Percentiles rank a stretch among this genome's conserved stretches.
Conservation (phyloP, 1,140 invertebrate species). For the Alviniconcha marisindica region DNA sequence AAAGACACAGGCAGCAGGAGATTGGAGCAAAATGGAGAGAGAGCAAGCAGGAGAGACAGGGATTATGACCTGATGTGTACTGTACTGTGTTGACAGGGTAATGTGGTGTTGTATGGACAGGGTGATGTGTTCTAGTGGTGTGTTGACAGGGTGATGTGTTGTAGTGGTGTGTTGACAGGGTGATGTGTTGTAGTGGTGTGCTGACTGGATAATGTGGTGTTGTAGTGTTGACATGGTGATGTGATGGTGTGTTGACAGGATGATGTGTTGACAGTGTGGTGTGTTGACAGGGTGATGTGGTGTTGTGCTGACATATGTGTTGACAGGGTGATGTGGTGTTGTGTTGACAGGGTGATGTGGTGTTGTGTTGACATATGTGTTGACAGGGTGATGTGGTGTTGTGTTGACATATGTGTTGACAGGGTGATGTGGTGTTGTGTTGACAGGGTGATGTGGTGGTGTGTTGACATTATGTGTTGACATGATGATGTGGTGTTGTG, state of each 20-base stretch:
- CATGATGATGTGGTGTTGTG: background rate
- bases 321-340: background rate
- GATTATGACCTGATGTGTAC: too few species aligned
- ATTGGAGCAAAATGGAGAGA: too few species aligned
- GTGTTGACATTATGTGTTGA: too few species aligned
- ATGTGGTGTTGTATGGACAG: background rate
- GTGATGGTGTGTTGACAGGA: background rate
- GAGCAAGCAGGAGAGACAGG: too few species aligned
- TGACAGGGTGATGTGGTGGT: too few species aligned
- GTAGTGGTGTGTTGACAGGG: background rate
- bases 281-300: background rate
- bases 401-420: too few species aligned
- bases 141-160: background rate
- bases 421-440: too few species aligned
- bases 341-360: background rate
- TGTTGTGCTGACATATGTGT: background rate
- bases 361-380: too few species aligned
- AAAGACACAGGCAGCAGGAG: too few species aligned
- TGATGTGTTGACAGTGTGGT: background rate
- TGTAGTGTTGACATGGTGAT: too few species aligned
- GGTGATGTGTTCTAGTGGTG: background rate
- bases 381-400: background rate
- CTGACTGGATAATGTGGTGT: too few species aligned
- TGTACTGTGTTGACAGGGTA: background rate
- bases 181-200: too few species aligned